Evolutionary conservation across 2,797 vertebrate genomes (phyloP).

Genomic region (Schizopygopsis malacanthus): DNA sequence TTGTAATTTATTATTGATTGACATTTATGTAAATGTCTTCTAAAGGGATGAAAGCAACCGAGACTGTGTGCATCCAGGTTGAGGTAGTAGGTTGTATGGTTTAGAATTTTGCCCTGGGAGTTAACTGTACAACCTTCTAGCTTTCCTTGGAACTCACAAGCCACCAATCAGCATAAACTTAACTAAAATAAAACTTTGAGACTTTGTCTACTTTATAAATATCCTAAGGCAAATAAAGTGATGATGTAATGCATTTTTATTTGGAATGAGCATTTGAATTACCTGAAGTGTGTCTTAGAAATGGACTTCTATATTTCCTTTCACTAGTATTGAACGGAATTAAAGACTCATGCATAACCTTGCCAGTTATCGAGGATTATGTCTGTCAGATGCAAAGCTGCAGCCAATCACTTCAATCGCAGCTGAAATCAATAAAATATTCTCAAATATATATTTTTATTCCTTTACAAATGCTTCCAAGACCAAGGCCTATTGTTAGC

Average conservation of each 20-base stretch:
- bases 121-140: slow-evolving; percentile 99
- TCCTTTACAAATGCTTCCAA: background rate
- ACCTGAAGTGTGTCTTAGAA: background rate
- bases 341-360: background rate
- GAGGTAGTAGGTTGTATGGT: slow-evolving; percentile 99
- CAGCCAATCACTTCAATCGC: background rate
- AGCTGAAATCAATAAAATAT: background rate
- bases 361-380: slow-evolving; percentile 1
- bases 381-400: slow-evolving; percentile 15
- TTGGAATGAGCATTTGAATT: background rate
- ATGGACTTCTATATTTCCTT: background rate
- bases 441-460: background rate
- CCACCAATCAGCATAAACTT: slow-evolving; percentile 76
- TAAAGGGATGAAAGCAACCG: slow-evolving; percentile 8
- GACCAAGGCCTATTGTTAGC: background rate
- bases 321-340: slow-evolving; percentile 8
- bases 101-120: slow-evolving; percentile 99
- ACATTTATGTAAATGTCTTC: slow-evolving; percentile 17
- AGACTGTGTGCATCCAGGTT: slow-evolving; percentile 98
- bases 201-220: slow-evolving; percentile 1
- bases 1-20: slow-evolving; percentile 25
- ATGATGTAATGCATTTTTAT: background rate
- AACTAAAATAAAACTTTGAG: background rate
- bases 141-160: slow-evolving; percentile 99
- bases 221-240: background rate